Percentiles rank a stretch among this genome's conserved stretches.
phyloP scores from a whole-genome alignment of 2,113 vertebrate species.

The Dipodomys ordii region DNA sequence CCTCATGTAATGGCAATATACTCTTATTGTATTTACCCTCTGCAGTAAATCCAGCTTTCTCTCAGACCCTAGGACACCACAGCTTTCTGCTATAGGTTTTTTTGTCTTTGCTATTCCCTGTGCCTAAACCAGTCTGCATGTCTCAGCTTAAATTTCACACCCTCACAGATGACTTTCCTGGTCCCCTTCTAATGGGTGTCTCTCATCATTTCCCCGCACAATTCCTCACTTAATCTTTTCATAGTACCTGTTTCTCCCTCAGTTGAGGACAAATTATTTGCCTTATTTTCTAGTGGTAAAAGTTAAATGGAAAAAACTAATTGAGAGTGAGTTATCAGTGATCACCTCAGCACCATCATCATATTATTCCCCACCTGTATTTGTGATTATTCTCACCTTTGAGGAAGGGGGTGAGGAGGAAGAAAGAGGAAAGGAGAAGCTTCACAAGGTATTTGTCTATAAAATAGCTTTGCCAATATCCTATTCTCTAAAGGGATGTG shows the following conservation, averaged over 20 bases:
- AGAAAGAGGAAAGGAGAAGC: neutral
- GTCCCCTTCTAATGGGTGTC: neutral
- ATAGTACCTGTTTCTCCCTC: neutral
- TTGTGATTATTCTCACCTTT: constrained; percentile 1
- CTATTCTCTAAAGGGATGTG: neutral
- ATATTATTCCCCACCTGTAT: constrained; percentile 18
- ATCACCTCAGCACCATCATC: neutral
- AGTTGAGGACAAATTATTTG: neutral
- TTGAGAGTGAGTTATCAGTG: neutral
- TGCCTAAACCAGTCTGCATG: neutral
- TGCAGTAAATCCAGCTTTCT: neutral
- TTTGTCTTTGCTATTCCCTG: neutral
- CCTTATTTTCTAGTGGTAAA: constrained; percentile 32
- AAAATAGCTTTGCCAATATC: constrained; percentile 20
- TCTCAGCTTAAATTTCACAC: constrained; percentile 35
- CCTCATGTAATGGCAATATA: neutral
- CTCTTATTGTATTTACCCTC: neutral
- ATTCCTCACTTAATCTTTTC: neutral
- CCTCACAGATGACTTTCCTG: neutral
- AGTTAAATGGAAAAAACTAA: constrained; percentile 38
- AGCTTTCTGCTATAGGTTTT: constrained; percentile 8
- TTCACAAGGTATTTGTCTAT: constrained; percentile 33
- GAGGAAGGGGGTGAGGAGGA: neutral
- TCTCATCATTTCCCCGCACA: constrained; percentile 3
- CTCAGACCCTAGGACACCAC: constrained; percentile 39